phyloP scores from a whole-genome alignment of 2,113 vertebrate genomes.

The Benitochromis conjunctus region DNA sequence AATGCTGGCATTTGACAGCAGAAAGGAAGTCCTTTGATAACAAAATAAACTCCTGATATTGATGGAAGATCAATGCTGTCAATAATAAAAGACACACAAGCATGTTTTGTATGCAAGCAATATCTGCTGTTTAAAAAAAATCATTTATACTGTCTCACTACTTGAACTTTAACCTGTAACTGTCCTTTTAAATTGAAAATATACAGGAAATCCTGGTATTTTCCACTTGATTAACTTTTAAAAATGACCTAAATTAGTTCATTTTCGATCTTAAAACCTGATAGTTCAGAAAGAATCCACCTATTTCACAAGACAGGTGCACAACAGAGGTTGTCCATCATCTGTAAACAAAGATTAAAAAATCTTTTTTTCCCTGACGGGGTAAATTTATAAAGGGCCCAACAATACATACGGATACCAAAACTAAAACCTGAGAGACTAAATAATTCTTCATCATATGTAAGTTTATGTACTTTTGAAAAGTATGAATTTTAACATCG shows the following conservation, averaged over 20 bases:
- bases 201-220: background rate
- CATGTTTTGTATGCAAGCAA: background rate
- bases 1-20: background rate
- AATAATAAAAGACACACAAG: background rate
- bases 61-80: background rate
- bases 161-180: background rate
- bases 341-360: background rate
- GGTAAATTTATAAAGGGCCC: background rate
- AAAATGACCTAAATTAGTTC: background rate
- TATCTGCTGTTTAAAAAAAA: background rate
- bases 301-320: background rate
- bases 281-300: background rate
- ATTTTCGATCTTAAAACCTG: background rate
- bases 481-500: background rate
- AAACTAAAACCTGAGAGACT: background rate
- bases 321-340: background rate
- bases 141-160: background rate
- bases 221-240: background rate
- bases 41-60: background rate
- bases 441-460: background rate
- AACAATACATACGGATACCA: background rate
- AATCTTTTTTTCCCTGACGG: background rate
- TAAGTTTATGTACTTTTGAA: background rate
- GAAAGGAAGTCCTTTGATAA: background rate
- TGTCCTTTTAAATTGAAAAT: background rate